Evolutionary conservation across 2,888 invertebrate species (phyloP).

Genomic region (Pedicia rivosa): DNA sequence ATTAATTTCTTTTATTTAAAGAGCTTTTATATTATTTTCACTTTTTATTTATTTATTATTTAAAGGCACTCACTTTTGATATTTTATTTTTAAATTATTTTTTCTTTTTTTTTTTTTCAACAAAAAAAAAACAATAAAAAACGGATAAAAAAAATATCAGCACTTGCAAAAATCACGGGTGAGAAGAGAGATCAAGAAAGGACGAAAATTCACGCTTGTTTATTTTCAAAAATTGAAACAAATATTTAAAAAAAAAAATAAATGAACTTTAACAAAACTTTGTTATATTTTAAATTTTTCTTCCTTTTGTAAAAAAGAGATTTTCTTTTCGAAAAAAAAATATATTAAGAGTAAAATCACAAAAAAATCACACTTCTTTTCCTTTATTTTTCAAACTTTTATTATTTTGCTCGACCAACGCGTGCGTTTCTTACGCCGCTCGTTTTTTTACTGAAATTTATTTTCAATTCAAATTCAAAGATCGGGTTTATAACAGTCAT

Average conservation of each 20-base stretch:
- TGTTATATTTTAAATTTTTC: slow-evolving; percentile 1
- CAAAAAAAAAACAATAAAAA: slow-evolving; percentile 1
- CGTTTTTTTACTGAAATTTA: slow-evolving; percentile 6
- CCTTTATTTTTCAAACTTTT: slow-evolving; percentile 1
- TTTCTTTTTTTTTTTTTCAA: neutral
- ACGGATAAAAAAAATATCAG: slow-evolving; percentile 4
- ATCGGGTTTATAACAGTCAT: too few relatives aligned
- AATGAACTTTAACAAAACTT: slow-evolving; percentile 1
- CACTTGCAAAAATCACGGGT: too few relatives aligned
- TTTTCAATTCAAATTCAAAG: too few relatives aligned
- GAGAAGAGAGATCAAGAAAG: too few relatives aligned
- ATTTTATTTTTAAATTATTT: slow-evolving; percentile 1
- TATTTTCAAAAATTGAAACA: slow-evolving; percentile 1
- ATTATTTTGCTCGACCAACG: slow-evolving; percentile 5
- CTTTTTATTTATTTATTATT: neutral
- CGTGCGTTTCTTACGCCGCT: slow-evolving; percentile 6
- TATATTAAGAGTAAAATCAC: too few relatives aligned
- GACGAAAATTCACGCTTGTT: too few relatives aligned
- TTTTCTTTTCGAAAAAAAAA: too few relatives aligned
- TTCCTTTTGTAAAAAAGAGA: neutral
- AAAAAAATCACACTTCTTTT: slow-evolving; percentile 4
- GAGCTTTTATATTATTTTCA: neutral
- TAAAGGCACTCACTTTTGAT: slow-evolving; percentile 1
- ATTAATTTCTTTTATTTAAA: neutral
- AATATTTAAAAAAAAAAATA: slow-evolving; percentile 1